A percentile compares a stretch with the other conserved stretches of the same genome.
These are phyloP conservation scores for Parnassius glacialis DNA, from an alignment of 2,888 invertebrate species.

Conservation along the genomic window DNA sequence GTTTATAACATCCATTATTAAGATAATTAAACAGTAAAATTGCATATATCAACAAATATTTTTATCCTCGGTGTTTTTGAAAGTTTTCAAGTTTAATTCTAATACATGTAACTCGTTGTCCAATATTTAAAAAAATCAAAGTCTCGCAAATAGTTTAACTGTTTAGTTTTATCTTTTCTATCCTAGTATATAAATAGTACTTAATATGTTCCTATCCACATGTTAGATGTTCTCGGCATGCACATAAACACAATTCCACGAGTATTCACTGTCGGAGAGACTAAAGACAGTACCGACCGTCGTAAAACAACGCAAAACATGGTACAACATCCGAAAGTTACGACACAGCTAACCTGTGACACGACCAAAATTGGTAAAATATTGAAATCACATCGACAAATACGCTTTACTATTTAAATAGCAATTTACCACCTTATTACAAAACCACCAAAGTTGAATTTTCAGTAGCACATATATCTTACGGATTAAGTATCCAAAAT, in stretches of 20 bases:
- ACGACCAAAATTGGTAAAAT: conserved; percentile 41
- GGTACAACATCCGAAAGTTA: conserved; percentile 34
- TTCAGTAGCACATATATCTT: neutral
- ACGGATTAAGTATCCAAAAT: neutral
- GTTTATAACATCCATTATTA: no score
- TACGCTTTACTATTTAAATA: conserved; percentile 2
- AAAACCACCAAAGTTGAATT: conserved; percentile 20
- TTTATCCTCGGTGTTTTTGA: no score
- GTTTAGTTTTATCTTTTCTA: no score
- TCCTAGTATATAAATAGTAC: no score
- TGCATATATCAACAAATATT: no score
- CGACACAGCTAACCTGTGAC: conserved; percentile 40
- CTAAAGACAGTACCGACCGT: conserved; percentile 11
- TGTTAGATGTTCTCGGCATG: neutral
- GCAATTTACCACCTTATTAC: conserved; percentile 17
- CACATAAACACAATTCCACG: conserved; percentile 7
- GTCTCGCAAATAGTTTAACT: no score
- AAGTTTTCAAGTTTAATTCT: no score
- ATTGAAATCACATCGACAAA: conserved; percentile 35
- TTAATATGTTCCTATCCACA: neutral
- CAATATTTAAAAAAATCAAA: no score
- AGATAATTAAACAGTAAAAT: no score
- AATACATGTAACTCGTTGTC: no score
- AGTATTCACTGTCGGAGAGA: neutral
- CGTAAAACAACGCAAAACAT: conserved; percentile 19